phyloP scores from a whole-genome alignment of 1,140 invertebrate genomes.

The Acromyrmex heyeri region DNA sequence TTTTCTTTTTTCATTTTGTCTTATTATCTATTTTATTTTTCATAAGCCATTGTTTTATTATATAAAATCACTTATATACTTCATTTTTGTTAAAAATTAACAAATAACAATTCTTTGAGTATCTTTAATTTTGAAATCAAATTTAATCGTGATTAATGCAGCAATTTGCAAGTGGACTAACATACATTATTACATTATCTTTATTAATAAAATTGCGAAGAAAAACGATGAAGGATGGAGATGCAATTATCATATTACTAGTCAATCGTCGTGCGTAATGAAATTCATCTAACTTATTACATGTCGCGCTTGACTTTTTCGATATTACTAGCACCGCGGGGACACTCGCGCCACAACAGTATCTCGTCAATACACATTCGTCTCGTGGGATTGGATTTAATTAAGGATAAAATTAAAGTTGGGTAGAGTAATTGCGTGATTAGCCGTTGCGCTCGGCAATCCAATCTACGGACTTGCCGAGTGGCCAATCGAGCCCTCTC shows the following conservation, averaged over 20 bases:
- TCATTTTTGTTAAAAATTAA: not conserved
- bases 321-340: conserved; percentile 47
- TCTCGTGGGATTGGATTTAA: conserved; percentile 82
- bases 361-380: conserved; percentile 58
- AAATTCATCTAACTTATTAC: conserved; percentile 68
- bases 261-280: conserved; percentile 58
- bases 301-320: conserved; percentile 41
- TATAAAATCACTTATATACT: not conserved
- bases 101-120: not conserved
- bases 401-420: conserved; percentile 84
- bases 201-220: not conserved
- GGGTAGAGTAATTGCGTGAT: conserved; percentile 80
- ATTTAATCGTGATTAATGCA: not conserved
- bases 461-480: conserved; percentile 80
- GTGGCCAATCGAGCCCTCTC: conserved; percentile 79
- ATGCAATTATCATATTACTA: not conserved
- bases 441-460: conserved; percentile 79
- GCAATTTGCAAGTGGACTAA: not conserved
- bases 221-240: not conserved
- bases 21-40: not conserved
- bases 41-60: not conserved
- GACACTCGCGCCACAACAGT: conserved; percentile 21
- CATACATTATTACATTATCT: not conserved
- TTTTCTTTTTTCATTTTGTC: not conserved
- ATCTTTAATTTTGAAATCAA: conserved; percentile 3